A percentile compares a stretch with the other conserved stretches of the same genome.
Evolutionary conservation across 2,797 vertebrate species (phyloP).

Genomic region (Sparidentex hasta): DNA sequence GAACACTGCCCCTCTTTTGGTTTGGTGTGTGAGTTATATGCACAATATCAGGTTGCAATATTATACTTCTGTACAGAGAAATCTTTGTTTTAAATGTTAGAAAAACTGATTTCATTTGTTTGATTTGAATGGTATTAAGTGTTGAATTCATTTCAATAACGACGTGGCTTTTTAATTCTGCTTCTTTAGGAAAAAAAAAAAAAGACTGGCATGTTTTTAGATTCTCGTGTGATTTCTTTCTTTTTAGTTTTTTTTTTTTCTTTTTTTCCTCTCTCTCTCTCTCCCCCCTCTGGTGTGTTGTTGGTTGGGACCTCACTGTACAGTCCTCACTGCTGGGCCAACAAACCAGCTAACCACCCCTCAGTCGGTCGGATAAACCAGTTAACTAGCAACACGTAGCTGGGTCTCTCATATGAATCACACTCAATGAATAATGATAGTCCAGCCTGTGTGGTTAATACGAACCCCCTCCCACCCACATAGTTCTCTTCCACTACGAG

Average conservation of each 20-base stretch:
- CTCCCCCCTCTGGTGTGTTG: slow-evolving; percentile 52
- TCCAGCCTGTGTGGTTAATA: slow-evolving; percentile 72
- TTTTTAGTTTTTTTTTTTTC: slow-evolving; percentile 3
- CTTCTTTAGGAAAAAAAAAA: slow-evolving; percentile 73
- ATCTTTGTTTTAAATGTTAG: slow-evolving; percentile 78
- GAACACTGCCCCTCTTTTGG: slow-evolving; percentile 74
- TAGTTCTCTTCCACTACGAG: slow-evolving; percentile 73
- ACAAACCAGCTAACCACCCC: slow-evolving; percentile 46
- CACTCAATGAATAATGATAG: slow-evolving; percentile 74
- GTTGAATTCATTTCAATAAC: slow-evolving; percentile 79
- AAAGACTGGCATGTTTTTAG: slow-evolving; percentile 80
- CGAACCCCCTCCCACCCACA: slow-evolving; percentile 66
- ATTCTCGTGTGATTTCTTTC: slow-evolving; percentile 71
- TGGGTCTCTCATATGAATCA: slow-evolving; percentile 66
- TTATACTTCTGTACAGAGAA: slow-evolving; percentile 85
- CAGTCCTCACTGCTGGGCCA: slow-evolving; percentile 67
- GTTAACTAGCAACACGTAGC: slow-evolving; percentile 55
- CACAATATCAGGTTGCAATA: slow-evolving; percentile 91
- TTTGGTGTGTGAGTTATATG: slow-evolving; percentile 86
- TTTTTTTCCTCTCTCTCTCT: neutral
- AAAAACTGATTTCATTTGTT: slow-evolving; percentile 78
- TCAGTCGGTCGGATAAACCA: slow-evolving; percentile 15
- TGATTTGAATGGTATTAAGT: slow-evolving; percentile 80
- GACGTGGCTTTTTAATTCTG: slow-evolving; percentile 79
- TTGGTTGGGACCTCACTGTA: slow-evolving; percentile 77